Base-by-base conservation (phyloP, 2,797 vertebrate genomes). In the Acipenser oxyrinchus region DNA sequence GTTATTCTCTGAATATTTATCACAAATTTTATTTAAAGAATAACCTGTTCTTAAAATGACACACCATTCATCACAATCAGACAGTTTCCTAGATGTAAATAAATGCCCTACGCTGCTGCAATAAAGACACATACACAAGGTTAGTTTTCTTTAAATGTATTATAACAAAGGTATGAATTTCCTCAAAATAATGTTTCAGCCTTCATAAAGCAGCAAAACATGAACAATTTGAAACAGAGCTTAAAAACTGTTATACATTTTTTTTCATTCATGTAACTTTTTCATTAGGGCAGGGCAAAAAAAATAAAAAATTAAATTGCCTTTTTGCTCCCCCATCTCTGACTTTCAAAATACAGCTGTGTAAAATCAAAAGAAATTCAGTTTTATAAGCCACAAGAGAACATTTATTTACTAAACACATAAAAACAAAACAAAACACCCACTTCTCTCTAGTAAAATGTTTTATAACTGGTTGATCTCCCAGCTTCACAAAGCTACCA, bases 231-330 rank as follows among this genome's bases (percentile, higher is more conserved):
- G 69, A 70, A 70, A 58, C 11, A 13, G 18, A 18, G 55, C 55
- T n/a, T 58, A 70, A 68, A 53, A 63, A 72, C 13, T 58, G 15
- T 60, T 66, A 60, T 57, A 66, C 51, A 59, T 66, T 69, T 18
- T 18, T 66, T 55, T 73, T 63, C 62, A 73, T 67, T 70, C 63
- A 73, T 66, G 62, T 71, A 67, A 71, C 62, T 69, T 65, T 61
- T 65, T 69, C 63, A 66, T 67, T 66, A 73, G 57, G 66, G 71
- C 66, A 64, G 68, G 68, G 52, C 63, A 69, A 64, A 63, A 72
- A 67, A 55, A 61, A 70, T 55, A 48, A 73, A 63, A 72, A 57
- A 69, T 65, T 69, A 62, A 64, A 62, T 58, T 66, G 63, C 63
- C 18, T 18, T 18, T 18, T 18, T 18, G 18, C 18, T 18, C 70